Conservation (phyloP, 2,113 vertebrate genomes). For the Myodes glareolus region DNA sequence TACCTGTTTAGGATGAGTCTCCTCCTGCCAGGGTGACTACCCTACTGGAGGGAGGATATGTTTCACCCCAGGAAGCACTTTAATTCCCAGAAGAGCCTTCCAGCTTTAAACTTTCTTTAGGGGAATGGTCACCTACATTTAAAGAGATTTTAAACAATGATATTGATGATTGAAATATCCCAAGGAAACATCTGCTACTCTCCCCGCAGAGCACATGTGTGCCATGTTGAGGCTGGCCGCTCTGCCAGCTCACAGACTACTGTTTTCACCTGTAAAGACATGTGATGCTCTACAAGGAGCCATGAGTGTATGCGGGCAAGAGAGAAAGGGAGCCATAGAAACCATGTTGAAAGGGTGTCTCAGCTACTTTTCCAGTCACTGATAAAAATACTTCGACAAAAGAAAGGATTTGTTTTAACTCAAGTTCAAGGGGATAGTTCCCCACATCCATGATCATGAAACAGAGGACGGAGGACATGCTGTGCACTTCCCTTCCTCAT, state of each 20-base stretch:
- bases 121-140: background rate
- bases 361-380: background rate
- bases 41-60: background rate
- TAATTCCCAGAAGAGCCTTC: conserved; percentile 63
- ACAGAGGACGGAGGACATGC: background rate
- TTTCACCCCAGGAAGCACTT: background rate
- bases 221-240: conserved; percentile 57
- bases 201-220: conserved; percentile 67
- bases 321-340: background rate
- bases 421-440: background rate
- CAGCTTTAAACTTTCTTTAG: background rate
- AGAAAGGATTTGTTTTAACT: background rate
- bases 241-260: conserved; percentile 66
- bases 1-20: background rate
- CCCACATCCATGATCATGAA: background rate
- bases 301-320: background rate
- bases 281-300: conserved; percentile 65
- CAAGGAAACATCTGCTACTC: conserved; percentile 50
- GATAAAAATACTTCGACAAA: background rate
- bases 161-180: conserved; percentile 77
- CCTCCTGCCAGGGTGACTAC: background rate
- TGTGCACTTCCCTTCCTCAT: no score
- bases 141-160: conserved; percentile 75
- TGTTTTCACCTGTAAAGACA: conserved; percentile 76
- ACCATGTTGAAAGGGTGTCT: background rate